A percentile compares a stretch with the other conserved stretches of the same genome.
phyloP scores from a whole-genome alignment of 2,797 vertebrate genomes.

The Sternotherus odoratus region DNA sequence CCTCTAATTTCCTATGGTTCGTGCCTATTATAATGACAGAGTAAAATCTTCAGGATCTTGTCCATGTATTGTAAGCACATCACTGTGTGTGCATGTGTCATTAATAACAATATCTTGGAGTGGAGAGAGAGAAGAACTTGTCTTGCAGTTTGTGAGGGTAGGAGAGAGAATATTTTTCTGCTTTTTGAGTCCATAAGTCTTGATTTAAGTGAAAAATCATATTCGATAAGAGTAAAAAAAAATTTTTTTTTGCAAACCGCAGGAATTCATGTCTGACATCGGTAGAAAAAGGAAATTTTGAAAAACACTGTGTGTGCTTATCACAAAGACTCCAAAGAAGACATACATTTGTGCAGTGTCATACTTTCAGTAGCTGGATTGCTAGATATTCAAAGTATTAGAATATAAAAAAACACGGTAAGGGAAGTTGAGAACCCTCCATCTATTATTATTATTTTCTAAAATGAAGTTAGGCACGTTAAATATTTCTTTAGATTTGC shows the following conservation, averaged over 20 bases:
- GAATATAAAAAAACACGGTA: slow-evolving; percentile 24
- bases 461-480: background rate
- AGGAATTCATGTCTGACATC: slow-evolving; percentile 54
- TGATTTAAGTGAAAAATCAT: slow-evolving; percentile 11
- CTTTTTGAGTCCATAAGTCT: slow-evolving; percentile 7
- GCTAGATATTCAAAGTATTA: background rate
- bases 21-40: background rate
- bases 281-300: slow-evolving; percentile 46
- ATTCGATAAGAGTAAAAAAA: slow-evolving; percentile 61
- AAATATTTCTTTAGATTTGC: background rate
- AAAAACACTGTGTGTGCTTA: slow-evolving; percentile 54
- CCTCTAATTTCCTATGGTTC: background rate
- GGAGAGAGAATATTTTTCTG: background rate
- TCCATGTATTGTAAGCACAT: background rate
- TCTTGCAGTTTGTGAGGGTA: background rate
- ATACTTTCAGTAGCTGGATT: slow-evolving; percentile 8
- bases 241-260: slow-evolving; percentile 40
- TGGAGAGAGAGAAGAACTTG: background rate
- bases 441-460: background rate
- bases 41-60: background rate
- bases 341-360: background rate
- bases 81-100: accelerated
- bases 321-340: slow-evolving; percentile 56
- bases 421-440: background rate
- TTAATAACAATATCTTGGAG: background rate